phyloP scores from a whole-genome alignment of 2,113 vertebrate genomes.

The Cyphomyrus plagiostoma region DNA sequence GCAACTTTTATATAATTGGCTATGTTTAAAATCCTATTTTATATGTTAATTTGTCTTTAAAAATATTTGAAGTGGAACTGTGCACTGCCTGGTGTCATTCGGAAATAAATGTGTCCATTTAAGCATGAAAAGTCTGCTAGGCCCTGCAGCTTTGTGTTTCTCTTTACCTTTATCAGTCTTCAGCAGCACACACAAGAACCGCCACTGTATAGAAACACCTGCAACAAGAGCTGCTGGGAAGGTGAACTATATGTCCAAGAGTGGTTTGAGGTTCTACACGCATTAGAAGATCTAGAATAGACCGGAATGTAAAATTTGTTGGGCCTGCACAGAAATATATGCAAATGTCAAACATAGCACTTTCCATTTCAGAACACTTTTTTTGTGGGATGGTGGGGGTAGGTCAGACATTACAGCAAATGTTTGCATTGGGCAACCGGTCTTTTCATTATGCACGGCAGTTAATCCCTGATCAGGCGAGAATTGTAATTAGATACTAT shows the following conservation, averaged over 20 bases:
- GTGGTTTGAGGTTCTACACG: background rate
- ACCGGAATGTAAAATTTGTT: background rate
- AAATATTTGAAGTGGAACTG: background rate
- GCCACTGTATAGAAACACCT: too few species aligned
- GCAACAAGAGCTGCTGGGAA: background rate
- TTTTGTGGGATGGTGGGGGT: background rate
- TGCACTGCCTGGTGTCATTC: background rate
- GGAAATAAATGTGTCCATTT: background rate
- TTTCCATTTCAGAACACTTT: constrained; percentile 5
- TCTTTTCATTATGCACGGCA: constrained; percentile 23
- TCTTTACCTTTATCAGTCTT: background rate
- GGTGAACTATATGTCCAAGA: background rate
- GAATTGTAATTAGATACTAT: constrained; percentile 29
- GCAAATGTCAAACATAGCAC: background rate
- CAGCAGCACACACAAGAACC: background rate
- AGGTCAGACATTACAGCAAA: background rate
- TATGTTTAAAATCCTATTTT: background rate
- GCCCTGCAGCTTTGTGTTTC: background rate
- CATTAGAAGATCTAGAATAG: background rate
- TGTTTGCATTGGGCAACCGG: constrained; percentile 20
- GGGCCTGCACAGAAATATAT: constrained; percentile 5
- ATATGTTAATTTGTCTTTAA: background rate
- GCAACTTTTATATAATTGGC: background rate
- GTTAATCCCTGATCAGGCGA: constrained; percentile 24
- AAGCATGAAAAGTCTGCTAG: background rate